These are phyloP conservation scores for Ornithoptera priamus DNA, from an alignment of 2,888 invertebrate genomes.

Conservation along the genomic window DNA sequence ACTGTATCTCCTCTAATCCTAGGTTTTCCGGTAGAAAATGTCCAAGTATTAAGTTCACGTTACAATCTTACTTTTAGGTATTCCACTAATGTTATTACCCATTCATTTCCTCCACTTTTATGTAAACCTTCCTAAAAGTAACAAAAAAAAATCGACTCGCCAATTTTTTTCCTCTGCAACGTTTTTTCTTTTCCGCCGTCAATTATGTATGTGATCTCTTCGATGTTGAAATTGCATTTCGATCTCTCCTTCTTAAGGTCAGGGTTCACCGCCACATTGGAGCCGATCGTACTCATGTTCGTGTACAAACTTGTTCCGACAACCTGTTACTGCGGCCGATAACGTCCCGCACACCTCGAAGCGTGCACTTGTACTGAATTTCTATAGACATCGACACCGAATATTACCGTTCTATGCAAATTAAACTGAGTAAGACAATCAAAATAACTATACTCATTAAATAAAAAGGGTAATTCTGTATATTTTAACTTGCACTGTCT, in stretches of 20 bases:
- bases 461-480: no score
- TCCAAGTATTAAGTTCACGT: no score
- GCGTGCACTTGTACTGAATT: constrained; percentile 17
- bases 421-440: constrained; percentile 1
- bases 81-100: no score
- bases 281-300: constrained; percentile 9
- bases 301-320: no score
- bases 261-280: constrained; percentile 70
- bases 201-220: constrained; percentile 87
- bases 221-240: constrained; percentile 84
- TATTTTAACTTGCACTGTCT: no score
- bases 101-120: no score
- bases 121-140: no score
- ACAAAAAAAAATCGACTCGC: constrained; percentile 42
- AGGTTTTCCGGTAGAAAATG: no score
- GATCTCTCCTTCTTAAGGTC: constrained; percentile 85
- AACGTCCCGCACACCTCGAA: constrained; percentile 2
- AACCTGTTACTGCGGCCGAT: background rate
- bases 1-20: no score
- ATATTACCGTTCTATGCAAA: constrained; percentile 17
- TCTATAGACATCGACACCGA: constrained; percentile 1
- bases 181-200: constrained; percentile 88
- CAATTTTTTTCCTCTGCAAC: constrained; percentile 77
- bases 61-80: no score
- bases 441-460: no score